Conservation (phyloP, 1,140 invertebrate genomes). For the Dendroctonus valens region DNA sequence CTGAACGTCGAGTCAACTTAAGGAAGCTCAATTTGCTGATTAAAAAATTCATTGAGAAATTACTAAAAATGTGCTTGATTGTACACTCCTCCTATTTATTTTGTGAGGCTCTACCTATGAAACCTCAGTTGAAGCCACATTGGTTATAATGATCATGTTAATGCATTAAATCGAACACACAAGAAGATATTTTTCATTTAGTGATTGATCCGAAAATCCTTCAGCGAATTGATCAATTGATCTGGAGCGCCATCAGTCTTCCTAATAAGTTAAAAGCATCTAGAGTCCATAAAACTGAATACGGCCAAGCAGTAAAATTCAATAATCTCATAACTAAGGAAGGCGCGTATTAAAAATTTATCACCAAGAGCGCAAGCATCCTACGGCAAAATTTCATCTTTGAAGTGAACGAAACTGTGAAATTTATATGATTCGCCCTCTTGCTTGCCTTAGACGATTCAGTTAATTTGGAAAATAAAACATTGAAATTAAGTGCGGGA, state of each 20-base stretch:
- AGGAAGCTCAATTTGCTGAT: no score
- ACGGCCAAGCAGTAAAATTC: constrained; percentile 8
- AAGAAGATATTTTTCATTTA: no score
- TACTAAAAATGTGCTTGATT: no score
- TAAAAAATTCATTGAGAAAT: no score
- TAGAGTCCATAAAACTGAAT: constrained; percentile 13
- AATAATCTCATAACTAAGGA: constrained; percentile 14
- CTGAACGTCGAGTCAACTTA: no score
- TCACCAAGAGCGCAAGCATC: constrained; percentile 5
- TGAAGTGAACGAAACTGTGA: constrained; percentile 3
- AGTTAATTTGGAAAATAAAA: not conserved
- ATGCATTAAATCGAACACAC: no score
- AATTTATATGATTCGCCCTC: not conserved
- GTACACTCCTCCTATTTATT: no score
- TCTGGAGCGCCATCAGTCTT: constrained; percentile 1
- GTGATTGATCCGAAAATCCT: no score
- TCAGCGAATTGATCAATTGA: not conserved
- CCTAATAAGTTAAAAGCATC: constrained; percentile 18
- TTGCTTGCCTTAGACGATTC: not conserved
- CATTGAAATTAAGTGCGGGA: no score
- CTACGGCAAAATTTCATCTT: constrained; percentile 8
- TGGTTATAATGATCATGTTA: no score
- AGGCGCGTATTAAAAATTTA: constrained; percentile 16
- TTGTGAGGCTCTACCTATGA: no score
- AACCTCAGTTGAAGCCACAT: no score